Percentiles rank a stretch among this genome's conserved stretches.
phyloP scores from a whole-genome alignment of 2,888 invertebrate genomes.

The Danaus chrysippus region DNA sequence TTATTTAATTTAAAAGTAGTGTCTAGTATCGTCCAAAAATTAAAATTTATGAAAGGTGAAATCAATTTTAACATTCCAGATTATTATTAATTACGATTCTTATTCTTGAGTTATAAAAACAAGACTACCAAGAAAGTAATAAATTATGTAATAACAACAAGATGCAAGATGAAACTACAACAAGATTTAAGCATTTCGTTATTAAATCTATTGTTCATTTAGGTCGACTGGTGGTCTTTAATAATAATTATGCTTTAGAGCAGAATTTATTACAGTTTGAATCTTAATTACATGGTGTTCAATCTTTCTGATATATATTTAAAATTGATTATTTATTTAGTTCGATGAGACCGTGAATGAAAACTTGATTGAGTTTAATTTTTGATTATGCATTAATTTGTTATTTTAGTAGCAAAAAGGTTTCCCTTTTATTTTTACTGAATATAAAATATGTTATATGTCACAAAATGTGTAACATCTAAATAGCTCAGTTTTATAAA shows the following conservation, averaged over 20 bases:
- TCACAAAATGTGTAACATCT: too few species aligned
- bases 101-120: not conserved
- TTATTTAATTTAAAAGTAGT: too few species aligned
- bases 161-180: conserved; percentile 5
- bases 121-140: not conserved
- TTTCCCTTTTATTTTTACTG: too few species aligned
- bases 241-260: conserved; percentile 3
- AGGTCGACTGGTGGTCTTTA: conserved; percentile 1
- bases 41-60: too few species aligned
- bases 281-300: not conserved
- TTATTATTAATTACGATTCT: not conserved
- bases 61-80: not conserved
- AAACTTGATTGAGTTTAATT: too few species aligned
- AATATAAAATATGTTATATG: too few species aligned
- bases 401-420: too few species aligned
- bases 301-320: not conserved
- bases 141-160: not conserved
- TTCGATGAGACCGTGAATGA: too few species aligned
- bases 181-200: not conserved
- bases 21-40: too few species aligned
- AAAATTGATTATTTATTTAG: not conserved
- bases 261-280: not conserved
- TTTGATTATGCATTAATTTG: too few species aligned
- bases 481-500: too few species aligned
- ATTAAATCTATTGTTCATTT: conserved; percentile 4